Evolutionary conservation across 1,140 invertebrate species (phyloP).

Genomic region (Olivierus martensii): DNA sequence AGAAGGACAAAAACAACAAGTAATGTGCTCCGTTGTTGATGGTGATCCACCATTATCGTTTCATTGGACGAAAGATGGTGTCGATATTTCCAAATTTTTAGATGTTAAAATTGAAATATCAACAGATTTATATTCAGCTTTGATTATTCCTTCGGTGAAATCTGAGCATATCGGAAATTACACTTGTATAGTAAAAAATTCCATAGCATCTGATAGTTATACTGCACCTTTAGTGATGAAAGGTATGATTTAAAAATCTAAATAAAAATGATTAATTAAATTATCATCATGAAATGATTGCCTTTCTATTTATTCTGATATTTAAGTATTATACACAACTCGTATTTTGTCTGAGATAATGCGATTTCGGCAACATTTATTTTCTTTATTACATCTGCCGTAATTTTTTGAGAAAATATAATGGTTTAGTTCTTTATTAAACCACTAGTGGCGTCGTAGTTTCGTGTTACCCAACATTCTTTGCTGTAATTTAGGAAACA

Average conservation of each 20-base stretch:
- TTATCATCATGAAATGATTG: too few relatives aligned
- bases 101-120: too few relatives aligned
- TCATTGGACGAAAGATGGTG: slow-evolving; percentile 5
- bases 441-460: too few relatives aligned
- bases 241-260: neutral
- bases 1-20: neutral
- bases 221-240: neutral
- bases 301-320: too few relatives aligned
- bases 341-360: neutral
- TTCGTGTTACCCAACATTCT: too few relatives aligned
- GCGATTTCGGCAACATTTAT: neutral
- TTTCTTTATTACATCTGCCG: neutral
- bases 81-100: too few relatives aligned
- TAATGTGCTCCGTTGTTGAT: neutral
- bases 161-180: slow-evolving; percentile 9
- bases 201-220: neutral
- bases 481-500: too few relatives aligned
- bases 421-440: too few relatives aligned
- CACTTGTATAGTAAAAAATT: slow-evolving; percentile 3
- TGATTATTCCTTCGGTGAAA: neutral
- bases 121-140: too few relatives aligned
- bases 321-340: too few relatives aligned
- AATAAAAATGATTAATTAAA: neutral
- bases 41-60: slow-evolving; percentile 1
- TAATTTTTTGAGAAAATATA: neutral